Evolutionary conservation across 2,797 vertebrate genomes (phyloP), one percentile per base, ranked within the genome.

Genomic region (Valencia hispanica): DNA sequence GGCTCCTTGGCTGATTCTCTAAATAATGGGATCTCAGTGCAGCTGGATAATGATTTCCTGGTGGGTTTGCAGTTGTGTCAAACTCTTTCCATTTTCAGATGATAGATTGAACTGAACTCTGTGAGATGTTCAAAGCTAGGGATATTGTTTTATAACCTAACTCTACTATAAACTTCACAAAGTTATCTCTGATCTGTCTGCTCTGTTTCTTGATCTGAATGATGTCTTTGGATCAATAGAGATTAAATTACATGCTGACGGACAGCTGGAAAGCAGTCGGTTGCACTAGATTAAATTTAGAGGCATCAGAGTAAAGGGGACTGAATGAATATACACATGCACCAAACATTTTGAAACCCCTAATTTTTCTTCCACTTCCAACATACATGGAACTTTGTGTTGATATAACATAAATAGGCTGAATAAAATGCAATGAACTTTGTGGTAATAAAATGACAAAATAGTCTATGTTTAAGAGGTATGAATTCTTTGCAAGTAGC

Each of bases 371-470:
- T 45, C 39, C 39, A 18, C 63, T 41, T 43, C 65, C 39, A 68
- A 68, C 17, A 12, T 68, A 39, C 20, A 65, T 65, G 39, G 25
- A 68, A 27, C 39, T 68, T n/a, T 8, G 65, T 9, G 65, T 66
- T 15, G 7, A n/a, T 43, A 5, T 43, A 25, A 12, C 25, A 68
- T 43, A 68, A 17, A 17, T 27, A 7, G n/a, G 4, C 36, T n/a
- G 1, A 27, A 43, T 27, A 68, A 18, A 43, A 43, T 43, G 2
- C 15, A 45, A 45, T 43, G 65, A 68, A 68, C 41, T 68, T 43
- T 68, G 65, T 68, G 65, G 65, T 45, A 27, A 45, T 68, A 45
- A 68, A 43, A 27, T 68, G 41, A 45, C 41, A 68, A 68, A 68
- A 43, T 30, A 41, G 12, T 22, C 10, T 22, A 34, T 25, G 34